Base-by-base conservation (phyloP, 2,113 vertebrate genomes). In the Rutilus rutilus region DNA sequence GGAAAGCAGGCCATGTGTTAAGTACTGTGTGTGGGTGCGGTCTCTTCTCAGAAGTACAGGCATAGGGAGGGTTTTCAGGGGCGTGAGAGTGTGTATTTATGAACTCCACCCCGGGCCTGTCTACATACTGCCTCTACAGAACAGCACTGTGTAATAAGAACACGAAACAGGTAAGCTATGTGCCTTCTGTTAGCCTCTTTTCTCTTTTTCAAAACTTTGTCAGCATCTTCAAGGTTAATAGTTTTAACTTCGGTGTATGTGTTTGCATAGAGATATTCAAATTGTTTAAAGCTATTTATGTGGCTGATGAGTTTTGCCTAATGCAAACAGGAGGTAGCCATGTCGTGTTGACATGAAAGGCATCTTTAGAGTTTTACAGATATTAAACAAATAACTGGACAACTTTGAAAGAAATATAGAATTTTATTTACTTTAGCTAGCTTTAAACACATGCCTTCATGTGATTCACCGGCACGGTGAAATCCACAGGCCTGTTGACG, bases 141-240 rank as follows among this genome's bases (percentile, higher is more conserved):
- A 33, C 83, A 60, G 21, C 36, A 25, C 36, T 54, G 17, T 75
- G 50, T 42, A 79, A 23, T 14, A 52, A 33, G 64, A 60, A 4
- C 57, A 42, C 25, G 4, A 57, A 45, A 71, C 77, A 87, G 89
- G 89, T 90, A n/a, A n/a, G n/a, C n/a, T n/a, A 90, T 25, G 30
- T 27, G 6, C 10, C 0, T 25, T 19, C 1, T 11, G 75, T 54
- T 12, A 11, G 4, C 25, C 64, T 25, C 45, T 12, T 39, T 82
- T 27, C 8, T 27, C 27, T 71, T 30, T 79, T 25, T 17, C n/a
- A 14, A 36, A 59, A 59, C 23, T 52, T 36, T 78, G 7, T 77
- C 25, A 19, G 8, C 33, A 17, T 14, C 0, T 60, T 50, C 69
- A 9, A 25, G 57, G 27, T 83, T 54, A 19, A 30, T 27, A 36